These are phyloP conservation scores for Tethea ocularis DNA, from an alignment of 2,888 invertebrate species.

Conservation along the genomic window DNA sequence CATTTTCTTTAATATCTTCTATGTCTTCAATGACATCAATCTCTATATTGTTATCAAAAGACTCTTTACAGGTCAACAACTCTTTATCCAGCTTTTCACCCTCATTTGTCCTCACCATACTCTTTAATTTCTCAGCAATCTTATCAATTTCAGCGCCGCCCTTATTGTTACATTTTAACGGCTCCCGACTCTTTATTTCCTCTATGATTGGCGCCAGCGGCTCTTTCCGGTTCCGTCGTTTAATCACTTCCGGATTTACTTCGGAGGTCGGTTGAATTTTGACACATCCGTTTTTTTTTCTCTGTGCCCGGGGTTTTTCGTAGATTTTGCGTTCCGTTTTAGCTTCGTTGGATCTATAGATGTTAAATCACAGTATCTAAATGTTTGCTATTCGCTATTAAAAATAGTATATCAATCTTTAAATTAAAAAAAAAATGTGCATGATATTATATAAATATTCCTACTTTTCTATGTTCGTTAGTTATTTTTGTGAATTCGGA, in stretches of 20 bases:
- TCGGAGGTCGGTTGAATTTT: conserved; percentile 27
- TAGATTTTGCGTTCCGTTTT: conserved; percentile 65
- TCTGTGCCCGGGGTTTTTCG: conserved; percentile 50
- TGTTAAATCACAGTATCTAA: background rate
- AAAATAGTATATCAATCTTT: too few relatives aligned
- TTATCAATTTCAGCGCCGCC: conserved; percentile 70
- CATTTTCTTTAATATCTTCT: conserved; percentile 30
- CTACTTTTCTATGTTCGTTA: too few relatives aligned
- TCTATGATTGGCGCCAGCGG: conserved; percentile 73
- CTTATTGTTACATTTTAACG: conserved; percentile 51
- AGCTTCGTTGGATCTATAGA: conserved; percentile 35
- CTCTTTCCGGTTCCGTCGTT: conserved; percentile 51
- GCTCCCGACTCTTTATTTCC: conserved; percentile 66
- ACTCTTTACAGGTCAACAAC: conserved; percentile 65
- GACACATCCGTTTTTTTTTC: conserved; percentile 32
- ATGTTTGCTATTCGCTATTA: background rate
- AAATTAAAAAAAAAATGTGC: too few relatives aligned
- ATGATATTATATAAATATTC: too few relatives aligned
- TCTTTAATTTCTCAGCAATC: conserved; percentile 76
- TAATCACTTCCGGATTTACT: conserved; percentile 29
- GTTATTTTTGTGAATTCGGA: too few relatives aligned
- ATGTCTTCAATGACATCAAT: conserved; percentile 20
- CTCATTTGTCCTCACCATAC: conserved; percentile 53
- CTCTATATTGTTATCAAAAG: conserved; percentile 51
- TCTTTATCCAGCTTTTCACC: conserved; percentile 62